Evolutionary conservation across 2,113 vertebrate species (phyloP).

Genomic region (Vireo altiloquus): DNA sequence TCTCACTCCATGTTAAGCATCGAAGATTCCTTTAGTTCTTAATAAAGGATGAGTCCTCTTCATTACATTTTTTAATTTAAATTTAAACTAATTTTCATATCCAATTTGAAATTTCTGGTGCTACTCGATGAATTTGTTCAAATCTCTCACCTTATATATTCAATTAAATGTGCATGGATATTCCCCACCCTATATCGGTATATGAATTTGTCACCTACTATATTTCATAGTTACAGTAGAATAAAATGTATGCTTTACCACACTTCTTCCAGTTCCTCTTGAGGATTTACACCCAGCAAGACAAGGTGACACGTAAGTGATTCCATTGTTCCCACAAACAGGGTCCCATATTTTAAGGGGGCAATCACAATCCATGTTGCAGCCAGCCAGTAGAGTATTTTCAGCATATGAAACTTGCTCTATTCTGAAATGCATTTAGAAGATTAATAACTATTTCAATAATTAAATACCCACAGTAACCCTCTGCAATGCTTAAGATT

Average conservation of each 20-base stretch:
- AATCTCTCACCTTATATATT: background rate
- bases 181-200: background rate
- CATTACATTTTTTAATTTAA: background rate
- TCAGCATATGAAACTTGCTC: constrained; percentile 48
- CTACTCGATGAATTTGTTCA: background rate
- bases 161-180: background rate
- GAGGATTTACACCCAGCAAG: constrained; percentile 85
- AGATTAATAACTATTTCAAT: background rate
- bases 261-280: constrained; percentile 75
- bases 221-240: background rate
- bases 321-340: constrained; percentile 82
- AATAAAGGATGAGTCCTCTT: background rate
- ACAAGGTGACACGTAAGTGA: constrained; percentile 88
- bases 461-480: background rate
- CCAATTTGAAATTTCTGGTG: background rate
- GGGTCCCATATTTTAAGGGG: constrained; percentile 83
- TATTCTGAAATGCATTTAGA: constrained; percentile 64
- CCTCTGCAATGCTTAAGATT: background rate
- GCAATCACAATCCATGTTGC: constrained; percentile 78
- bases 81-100: background rate
- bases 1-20: background rate
- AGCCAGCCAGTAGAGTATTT: constrained; percentile 68
- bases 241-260: constrained; percentile 62
- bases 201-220: background rate
- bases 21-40: background rate